Percentiles rank a stretch among this genome's conserved stretches.
These are phyloP conservation scores for Chlamydotis undulata DNA, from an alignment of 2,113 vertebrate species.

Conservation along the genomic window DNA sequence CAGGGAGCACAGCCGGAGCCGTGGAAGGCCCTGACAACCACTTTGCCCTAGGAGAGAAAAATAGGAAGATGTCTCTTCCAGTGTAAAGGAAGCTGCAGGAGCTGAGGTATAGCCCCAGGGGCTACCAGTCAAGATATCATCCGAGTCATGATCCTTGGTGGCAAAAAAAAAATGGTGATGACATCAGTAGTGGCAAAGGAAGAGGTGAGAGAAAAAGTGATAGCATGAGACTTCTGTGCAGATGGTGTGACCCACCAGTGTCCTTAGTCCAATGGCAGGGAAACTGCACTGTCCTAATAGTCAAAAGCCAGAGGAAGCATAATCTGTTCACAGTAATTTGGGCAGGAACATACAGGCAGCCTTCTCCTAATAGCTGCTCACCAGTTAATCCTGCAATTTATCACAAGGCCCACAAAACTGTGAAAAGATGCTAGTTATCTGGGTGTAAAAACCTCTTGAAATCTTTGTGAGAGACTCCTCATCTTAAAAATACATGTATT, in stretches of 20 bases:
- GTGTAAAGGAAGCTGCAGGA: neutral
- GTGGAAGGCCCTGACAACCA: fast-evolving
- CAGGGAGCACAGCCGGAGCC: neutral
- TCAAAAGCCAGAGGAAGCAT: neutral
- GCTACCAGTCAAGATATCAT: neutral
- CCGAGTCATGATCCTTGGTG: neutral
- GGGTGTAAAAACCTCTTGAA: neutral
- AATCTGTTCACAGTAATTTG: neutral
- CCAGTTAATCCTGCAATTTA: neutral
- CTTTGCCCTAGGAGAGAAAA: neutral
- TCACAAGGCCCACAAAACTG: neutral
- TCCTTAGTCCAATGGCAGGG: neutral
- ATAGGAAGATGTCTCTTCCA: neutral
- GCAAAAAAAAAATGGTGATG: neutral
- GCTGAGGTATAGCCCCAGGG: neutral
- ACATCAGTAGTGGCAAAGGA: neutral
- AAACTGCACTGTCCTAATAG: neutral
- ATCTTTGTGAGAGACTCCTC: neutral
- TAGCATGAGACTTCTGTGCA: neutral
- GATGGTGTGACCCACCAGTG: neutral
- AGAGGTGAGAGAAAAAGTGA: neutral
- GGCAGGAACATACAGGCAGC: neutral
- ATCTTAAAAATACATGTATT: neutral
- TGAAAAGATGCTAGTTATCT: neutral
- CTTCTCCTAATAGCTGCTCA: neutral